Percentiles rank a stretch among this genome's conserved stretches.
Conservation (phyloP, 2,113 vertebrate species). For the Cettia cetti region DNA sequence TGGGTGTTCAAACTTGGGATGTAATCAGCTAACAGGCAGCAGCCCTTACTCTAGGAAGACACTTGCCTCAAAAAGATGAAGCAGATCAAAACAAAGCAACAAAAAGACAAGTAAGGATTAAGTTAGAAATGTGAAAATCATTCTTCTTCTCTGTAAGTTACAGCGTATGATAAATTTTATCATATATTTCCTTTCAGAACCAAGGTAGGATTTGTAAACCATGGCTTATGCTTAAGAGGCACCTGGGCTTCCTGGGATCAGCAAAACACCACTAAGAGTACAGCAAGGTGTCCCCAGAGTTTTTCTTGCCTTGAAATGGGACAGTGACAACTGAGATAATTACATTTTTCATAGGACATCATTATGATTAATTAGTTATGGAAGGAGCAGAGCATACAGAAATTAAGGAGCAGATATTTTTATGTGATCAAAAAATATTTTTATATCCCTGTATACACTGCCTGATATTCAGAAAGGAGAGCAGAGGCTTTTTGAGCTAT, state of each 20-base stretch:
- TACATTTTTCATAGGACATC: slow-evolving; percentile 22
- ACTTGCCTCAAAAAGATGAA: neutral
- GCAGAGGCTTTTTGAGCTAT: neutral
- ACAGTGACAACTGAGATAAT: neutral
- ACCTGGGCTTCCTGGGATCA: neutral
- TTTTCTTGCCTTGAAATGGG: slow-evolving; percentile 12
- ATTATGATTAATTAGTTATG: neutral
- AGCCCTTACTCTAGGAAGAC: neutral
- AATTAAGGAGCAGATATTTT: slow-evolving; percentile 27
- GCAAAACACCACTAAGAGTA: neutral
- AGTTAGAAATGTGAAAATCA: neutral
- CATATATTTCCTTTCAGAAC: neutral
- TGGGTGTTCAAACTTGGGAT: neutral
- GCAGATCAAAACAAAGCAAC: neutral
- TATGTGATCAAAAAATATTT: slow-evolving; percentile 21
- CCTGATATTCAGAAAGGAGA: neutral
- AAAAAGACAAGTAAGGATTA: neutral
- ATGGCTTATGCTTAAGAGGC: neutral
- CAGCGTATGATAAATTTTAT: neutral
- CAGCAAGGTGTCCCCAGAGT: neutral
- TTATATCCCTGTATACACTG: neutral
- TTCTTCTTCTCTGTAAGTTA: neutral
- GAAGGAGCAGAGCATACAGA: neutral
- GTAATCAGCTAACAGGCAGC: neutral
- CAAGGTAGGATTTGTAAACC: neutral